Conservation (phyloP, 2,797 vertebrate species). For the Lagocephalus sceleratus region DNA sequence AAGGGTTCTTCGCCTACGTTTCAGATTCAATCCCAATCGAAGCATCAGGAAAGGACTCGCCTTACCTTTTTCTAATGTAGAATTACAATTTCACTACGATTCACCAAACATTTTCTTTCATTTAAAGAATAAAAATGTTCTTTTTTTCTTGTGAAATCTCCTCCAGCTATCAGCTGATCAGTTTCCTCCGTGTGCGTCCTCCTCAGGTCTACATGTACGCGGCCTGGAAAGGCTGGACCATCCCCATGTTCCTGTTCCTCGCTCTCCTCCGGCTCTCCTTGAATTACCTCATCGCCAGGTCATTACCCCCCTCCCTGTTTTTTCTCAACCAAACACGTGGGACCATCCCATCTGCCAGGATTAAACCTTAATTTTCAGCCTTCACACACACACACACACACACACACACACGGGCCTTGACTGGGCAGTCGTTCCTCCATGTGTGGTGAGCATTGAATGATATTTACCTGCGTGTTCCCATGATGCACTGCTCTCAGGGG, state of each 20-base stretch:
- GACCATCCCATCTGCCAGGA: background rate
- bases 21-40: too few relatives aligned
- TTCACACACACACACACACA: background rate
- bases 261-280: conserved; percentile 94
- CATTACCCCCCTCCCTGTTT: conserved; percentile 10
- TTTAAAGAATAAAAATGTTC: too few relatives aligned
- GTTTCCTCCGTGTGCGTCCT: conserved; percentile 2
- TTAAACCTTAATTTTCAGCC: background rate
- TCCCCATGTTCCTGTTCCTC: conserved; percentile 96
- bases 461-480: conserved; percentile 14
- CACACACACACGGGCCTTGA: background rate
- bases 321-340: conserved; percentile 7
- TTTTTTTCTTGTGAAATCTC: too few relatives aligned
- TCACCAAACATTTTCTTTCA: too few relatives aligned
- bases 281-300: conserved; percentile 91
- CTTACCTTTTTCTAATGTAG: too few relatives aligned
- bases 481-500: conserved; percentile 76
- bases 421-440: too few relatives aligned
- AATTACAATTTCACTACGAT: too few relatives aligned
- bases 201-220: conserved; percentile 93
- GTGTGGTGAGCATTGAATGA: background rate
- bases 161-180: background rate
- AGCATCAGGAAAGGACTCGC: too few relatives aligned
- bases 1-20: conserved; percentile 53
- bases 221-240: conserved; percentile 95